These are phyloP conservation scores for Karalla daura DNA, from an alignment of 2,797 vertebrate species.

Conservation along the genomic window DNA sequence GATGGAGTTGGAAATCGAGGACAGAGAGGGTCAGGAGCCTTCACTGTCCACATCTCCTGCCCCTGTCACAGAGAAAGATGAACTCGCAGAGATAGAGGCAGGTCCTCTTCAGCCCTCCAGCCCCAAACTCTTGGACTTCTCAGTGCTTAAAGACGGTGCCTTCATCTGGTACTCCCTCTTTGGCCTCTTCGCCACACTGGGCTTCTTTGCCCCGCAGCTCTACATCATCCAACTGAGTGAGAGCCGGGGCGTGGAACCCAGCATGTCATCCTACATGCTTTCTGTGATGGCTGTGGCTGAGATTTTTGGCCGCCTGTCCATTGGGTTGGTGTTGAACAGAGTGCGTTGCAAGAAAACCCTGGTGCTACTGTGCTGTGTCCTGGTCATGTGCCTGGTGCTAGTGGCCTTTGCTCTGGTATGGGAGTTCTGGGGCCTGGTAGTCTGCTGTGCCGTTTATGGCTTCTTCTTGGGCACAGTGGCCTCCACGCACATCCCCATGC, in stretches of 20 bases:
- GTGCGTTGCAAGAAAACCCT: conserved; percentile 86
- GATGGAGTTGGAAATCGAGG: conserved; percentile 12
- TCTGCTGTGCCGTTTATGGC: conserved; percentile 91
- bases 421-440: conserved; percentile 90
- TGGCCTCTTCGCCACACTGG: conserved; percentile 94
- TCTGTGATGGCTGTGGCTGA: conserved; percentile 93
- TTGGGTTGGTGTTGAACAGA: conserved; percentile 88
- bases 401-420: conserved; percentile 88
- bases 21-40: conserved; percentile 18
- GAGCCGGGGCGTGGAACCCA: conserved; percentile 85
- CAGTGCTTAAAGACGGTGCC: conserved; percentile 86
- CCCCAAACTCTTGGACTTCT: conserved; percentile 75
- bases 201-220: conserved; percentile 94
- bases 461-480: conserved; percentile 91
- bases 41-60: neutral
- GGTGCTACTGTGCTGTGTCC: conserved; percentile 89
- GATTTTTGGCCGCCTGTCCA: conserved; percentile 88
- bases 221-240: conserved; percentile 93
- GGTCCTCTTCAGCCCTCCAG: conserved; percentile 18
- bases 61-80: neutral
- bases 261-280: conserved; percentile 87
- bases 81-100: neutral
- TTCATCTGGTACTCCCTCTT: conserved; percentile 90
- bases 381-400: conserved; percentile 86
- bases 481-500: conserved; percentile 93